phyloP scores from a whole-genome alignment of 2,797 vertebrate species.

The Mionectes olivaceus region DNA sequence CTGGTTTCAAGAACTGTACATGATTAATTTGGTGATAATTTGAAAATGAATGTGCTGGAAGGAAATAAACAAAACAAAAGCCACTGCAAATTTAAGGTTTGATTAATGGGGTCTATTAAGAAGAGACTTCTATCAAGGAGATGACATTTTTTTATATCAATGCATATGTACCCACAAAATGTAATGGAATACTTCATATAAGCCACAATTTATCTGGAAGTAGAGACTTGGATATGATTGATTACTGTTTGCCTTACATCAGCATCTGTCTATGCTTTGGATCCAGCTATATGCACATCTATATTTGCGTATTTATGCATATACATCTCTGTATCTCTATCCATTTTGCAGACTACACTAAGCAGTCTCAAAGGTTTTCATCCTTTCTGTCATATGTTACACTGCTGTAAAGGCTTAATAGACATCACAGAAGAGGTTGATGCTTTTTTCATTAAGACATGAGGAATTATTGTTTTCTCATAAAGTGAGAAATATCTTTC shows the following conservation, averaged over 20 bases:
- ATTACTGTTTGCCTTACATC: background rate
- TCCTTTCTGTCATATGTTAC: background rate
- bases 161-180: background rate
- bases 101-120: slow-evolving; percentile 25
- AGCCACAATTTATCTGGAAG: background rate
- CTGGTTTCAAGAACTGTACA: background rate
- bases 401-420: background rate
- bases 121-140: slow-evolving; percentile 14
- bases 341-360: background rate
- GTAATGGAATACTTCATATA: slow-evolving; percentile 18
- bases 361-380: background rate
- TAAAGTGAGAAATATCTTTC: background rate
- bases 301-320: background rate
- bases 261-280: background rate
- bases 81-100: slow-evolving; percentile 26
- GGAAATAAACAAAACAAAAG: slow-evolving; percentile 50
- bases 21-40: slow-evolving; percentile 53
- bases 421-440: background rate
- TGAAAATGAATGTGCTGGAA: slow-evolving; percentile 50
- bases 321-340: background rate
- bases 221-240: background rate
- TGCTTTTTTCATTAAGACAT: background rate
- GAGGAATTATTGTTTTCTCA: slow-evolving; percentile 17
- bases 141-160: background rate
- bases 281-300: background rate